Base-by-base conservation (phyloP, 2,113 vertebrate species). In the Scytalopus superciliaris region DNA sequence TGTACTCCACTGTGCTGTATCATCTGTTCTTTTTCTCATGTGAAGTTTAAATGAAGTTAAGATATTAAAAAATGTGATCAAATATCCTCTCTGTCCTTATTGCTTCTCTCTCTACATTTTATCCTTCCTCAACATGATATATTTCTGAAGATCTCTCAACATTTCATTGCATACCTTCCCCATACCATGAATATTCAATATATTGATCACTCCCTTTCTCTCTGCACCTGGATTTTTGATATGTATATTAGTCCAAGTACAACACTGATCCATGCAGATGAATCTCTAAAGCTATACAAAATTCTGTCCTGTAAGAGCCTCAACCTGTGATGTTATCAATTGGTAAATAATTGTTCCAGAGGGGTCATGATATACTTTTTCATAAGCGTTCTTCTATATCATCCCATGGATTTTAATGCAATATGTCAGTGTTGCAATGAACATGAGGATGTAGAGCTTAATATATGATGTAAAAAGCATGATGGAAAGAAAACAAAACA, bases 51-150 rank as follows among this genome's bases (percentile, higher is more conserved):
- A 44, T 37, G 7, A 16, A 57, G 14, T n/a, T 17, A 35, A 70
- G 35, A 31, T 55, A 63, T 3, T 67, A 0, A 16, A 50, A 50
- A 50, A 27, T 0, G 3, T 28, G 3, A 14, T 60, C 6, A 22
- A 33, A 28, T 73, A 24, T 73, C 2, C 4, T 10, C 4, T 60
- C 22, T 53, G 35, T 64, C 18, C 3, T 47, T 75, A 37, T 33
- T 42, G 13, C 16, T 83, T 33, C 9, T 72, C 16, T 72, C 19
- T 74, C 14, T 76, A 3, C 4, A 9, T 17, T 73, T 89, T 69
- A 6, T 33, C 45, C 33, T 35, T 59, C 55, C 5, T 31, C 9
- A 39, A 23, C 2, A 5, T 11, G 5, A 7, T 3, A 25, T 2
- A 0, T 50, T 33, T 79, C 12, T 76, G 22, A 60, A 83, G 27